phyloP scores from a whole-genome alignment of 2,797 vertebrate species.

The Eutrigla gurnardus region DNA sequence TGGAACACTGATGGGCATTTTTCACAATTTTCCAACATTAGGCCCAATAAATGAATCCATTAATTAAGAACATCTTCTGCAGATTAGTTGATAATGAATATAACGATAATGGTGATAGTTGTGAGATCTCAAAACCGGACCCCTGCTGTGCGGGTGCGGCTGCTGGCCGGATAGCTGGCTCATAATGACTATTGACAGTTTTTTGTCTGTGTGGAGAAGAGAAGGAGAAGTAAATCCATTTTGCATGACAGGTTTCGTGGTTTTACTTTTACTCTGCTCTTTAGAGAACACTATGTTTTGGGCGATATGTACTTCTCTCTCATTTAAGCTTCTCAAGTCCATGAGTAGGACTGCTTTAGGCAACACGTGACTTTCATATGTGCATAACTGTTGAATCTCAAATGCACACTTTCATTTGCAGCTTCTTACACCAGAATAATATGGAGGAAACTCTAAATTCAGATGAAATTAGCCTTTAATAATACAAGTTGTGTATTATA shows the following conservation, averaged over 20 bases:
- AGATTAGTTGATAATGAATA: neutral
- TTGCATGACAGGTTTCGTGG: neutral
- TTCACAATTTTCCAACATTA: neutral
- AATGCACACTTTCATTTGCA: neutral
- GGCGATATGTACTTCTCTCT: neutral
- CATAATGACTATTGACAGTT: constrained; percentile 37
- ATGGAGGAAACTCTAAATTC: neutral
- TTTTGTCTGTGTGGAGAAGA: constrained; percentile 27
- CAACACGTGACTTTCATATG: neutral
- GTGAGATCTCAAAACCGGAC: constrained; percentile 5
- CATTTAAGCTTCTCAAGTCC: neutral
- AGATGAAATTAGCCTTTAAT: neutral
- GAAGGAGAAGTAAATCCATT: neutral
- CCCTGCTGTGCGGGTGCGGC: constrained; percentile 27
- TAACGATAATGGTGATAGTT: neutral
- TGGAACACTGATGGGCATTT: neutral
- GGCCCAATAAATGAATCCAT: neutral
- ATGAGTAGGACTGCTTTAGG: neutral
- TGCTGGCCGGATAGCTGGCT: constrained; percentile 14
- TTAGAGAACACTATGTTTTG: neutral
- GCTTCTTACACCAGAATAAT: neutral
- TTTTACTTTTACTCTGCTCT: neutral
- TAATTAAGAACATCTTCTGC: neutral
- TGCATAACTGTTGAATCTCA: too few species aligned
- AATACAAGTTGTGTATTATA: neutral